Conservation (phyloP, 2,113 vertebrate genomes). For the Caranx ignobilis region DNA sequence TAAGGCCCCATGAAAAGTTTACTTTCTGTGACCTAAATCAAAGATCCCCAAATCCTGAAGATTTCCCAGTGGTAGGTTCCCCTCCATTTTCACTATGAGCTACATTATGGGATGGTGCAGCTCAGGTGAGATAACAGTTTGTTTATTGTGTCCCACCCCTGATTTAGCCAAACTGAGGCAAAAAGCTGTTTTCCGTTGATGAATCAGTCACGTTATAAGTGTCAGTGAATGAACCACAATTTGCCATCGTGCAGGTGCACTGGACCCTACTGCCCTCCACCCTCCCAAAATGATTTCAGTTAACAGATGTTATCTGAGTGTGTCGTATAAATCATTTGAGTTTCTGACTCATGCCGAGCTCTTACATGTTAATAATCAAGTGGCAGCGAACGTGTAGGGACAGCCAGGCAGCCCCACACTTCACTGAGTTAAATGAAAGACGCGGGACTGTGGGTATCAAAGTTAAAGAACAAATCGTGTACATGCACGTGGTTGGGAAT, state of each 20-base stretch:
- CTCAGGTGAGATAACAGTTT: background rate
- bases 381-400: constrained; percentile 1
- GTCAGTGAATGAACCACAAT: background rate
- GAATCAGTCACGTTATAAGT: background rate
- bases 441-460: constrained; percentile 22
- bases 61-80: background rate
- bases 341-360: constrained; percentile 21
- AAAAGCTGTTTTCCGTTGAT: constrained; percentile 4
- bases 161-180: background rate
- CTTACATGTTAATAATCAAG: constrained; percentile 27
- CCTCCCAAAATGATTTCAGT: constrained; percentile 25
- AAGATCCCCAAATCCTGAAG: background rate
- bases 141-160: background rate
- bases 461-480: background rate
- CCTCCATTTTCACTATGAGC: background rate
- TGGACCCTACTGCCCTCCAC: background rate
- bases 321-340: constrained; percentile 21
- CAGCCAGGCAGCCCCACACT: constrained; percentile 19
- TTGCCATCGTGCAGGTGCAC: background rate
- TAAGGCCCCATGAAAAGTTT: background rate
- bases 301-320: constrained; percentile 18
- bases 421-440: constrained; percentile 18
- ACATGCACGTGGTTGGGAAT: background rate
- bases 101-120: fast-evolving
- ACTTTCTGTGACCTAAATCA: background rate